Percentiles rank a stretch among this genome's conserved stretches.
Evolutionary conservation across 2,888 invertebrate species (phyloP).

Genomic region (Leucania comma): DNA sequence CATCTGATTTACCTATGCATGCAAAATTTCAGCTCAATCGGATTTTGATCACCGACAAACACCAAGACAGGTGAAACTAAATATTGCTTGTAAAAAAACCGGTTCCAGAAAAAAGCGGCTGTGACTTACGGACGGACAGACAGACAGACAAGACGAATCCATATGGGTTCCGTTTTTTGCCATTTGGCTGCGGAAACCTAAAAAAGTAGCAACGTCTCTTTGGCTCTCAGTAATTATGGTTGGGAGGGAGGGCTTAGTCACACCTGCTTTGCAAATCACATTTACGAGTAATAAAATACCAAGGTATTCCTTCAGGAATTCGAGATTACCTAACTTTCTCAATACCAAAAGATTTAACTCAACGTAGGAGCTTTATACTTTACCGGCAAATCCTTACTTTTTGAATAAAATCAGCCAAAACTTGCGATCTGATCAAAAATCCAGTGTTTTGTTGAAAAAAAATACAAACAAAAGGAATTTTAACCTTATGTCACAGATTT

Average conservation of each 20-base stretch:
- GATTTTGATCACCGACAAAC: too few relatives aligned
- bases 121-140: too few relatives aligned
- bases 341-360: conserved; percentile 16
- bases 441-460: not conserved
- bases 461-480: not conserved
- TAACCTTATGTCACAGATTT: accelerated
- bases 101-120: too few relatives aligned
- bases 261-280: not conserved
- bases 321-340: conserved; percentile 25
- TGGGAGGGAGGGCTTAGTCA: not conserved
- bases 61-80: too few relatives aligned
- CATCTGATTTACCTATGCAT: too few relatives aligned
- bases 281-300: not conserved
- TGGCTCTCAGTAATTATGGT: too few relatives aligned
- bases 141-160: too few relatives aligned
- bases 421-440: conserved; percentile 26
- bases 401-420: conserved; percentile 13
- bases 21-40: too few relatives aligned
- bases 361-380: conserved; percentile 9
- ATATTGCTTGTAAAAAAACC: too few relatives aligned
- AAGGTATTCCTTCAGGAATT: not conserved
- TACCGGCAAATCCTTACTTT: conserved; percentile 18
- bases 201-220: too few relatives aligned
- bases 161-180: too few relatives aligned
- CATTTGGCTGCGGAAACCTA: too few relatives aligned